Percentiles rank a stretch among this genome's conserved stretches.
Conservation (phyloP, 2,797 vertebrate species). For the Sebastes matsubarae region DNA sequence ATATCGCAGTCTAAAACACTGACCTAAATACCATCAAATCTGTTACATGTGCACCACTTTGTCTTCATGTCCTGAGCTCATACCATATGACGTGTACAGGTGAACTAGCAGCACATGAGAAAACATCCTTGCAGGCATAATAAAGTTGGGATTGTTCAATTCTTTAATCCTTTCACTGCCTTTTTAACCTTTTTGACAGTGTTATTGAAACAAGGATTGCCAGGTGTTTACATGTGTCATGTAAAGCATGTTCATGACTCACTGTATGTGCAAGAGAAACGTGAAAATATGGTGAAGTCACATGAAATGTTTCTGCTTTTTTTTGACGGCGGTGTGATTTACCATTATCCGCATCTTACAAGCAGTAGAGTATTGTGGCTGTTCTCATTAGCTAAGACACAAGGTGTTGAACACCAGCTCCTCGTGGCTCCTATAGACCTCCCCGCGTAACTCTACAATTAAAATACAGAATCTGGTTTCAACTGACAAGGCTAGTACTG, state of each 20-base stretch:
- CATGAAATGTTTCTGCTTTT: too few species aligned
- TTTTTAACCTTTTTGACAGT: not conserved
- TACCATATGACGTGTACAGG: slow-evolving; percentile 3
- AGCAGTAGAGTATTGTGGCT: too few species aligned
- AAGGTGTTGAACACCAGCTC: too few species aligned
- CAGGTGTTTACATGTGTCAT: not conserved
- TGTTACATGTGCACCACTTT: not conserved
- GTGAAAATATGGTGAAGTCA: too few species aligned
- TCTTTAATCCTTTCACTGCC: not conserved
- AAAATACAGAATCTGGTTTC: too few species aligned
- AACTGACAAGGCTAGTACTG: too few species aligned
- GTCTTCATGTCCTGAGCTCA: not conserved
- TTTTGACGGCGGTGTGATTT: too few species aligned
- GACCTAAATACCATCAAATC: slow-evolving; percentile 18
- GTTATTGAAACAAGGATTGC: not conserved
- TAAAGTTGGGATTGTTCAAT: not conserved
- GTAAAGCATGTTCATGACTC: not conserved
- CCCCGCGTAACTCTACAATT: too few species aligned
- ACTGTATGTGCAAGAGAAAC: too few species aligned
- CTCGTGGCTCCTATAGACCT: too few species aligned
- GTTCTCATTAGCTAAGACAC: too few species aligned
- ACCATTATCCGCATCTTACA: too few species aligned
- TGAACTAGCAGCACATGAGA: slow-evolving; percentile 2
- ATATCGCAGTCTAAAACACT: slow-evolving; percentile 3
- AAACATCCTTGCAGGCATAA: not conserved